Conservation (phyloP, 2,113 vertebrate genomes). For the Cavia aperea region DNA sequence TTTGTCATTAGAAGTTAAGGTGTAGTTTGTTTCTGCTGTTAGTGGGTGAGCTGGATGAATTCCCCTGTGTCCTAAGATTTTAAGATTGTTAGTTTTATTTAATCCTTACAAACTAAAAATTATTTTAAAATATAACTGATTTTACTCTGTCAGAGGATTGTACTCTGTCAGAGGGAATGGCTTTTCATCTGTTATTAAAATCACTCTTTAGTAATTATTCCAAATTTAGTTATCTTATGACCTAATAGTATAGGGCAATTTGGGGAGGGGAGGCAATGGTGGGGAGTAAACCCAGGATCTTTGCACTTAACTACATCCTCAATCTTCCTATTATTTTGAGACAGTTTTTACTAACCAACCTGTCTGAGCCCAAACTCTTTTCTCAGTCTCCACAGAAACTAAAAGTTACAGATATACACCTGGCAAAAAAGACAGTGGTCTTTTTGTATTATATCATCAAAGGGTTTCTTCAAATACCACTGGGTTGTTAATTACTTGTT, state of each 20-base stretch:
- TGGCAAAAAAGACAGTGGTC: too few species aligned
- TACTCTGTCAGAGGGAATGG: not conserved
- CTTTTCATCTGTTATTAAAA: conserved; percentile 14
- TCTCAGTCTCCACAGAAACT: not conserved
- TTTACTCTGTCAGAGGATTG: not conserved
- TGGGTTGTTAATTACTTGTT: not conserved
- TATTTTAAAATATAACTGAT: not conserved
- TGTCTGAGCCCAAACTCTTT: not conserved
- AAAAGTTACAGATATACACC: not conserved
- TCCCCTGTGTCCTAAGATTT: not conserved
- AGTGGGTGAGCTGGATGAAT: not conserved
- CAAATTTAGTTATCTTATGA: not conserved
- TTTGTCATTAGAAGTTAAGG: not conserved
- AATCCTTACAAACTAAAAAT: conserved; percentile 1
- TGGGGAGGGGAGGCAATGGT: not conserved
- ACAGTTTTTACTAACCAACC: not conserved
- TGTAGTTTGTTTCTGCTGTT: not conserved
- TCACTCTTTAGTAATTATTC: not conserved
- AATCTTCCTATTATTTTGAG: not conserved
- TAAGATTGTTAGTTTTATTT: not conserved
- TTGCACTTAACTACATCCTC: not conserved
- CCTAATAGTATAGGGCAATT: not conserved
- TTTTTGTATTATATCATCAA: not conserved
- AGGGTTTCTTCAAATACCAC: conserved; percentile 16
- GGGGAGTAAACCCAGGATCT: not conserved